Percentiles rank a stretch among this genome's conserved stretches.
Evolutionary conservation across 2,113 vertebrate species (phyloP).

Genomic region (Vulpes ferrilata): DNA sequence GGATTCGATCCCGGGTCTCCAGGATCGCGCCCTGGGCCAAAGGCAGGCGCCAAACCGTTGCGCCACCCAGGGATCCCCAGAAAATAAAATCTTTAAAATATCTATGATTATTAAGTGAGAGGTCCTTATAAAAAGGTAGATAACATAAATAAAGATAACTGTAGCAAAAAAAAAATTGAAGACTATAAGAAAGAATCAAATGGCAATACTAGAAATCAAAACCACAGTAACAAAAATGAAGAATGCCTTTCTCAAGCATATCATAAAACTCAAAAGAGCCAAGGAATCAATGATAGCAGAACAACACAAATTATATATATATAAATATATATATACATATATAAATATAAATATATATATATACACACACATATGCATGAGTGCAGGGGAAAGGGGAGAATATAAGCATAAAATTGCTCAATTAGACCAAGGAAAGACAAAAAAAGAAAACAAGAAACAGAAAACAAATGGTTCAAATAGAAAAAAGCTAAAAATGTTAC

Average conservation of each 20-base stretch:
- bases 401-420: neutral
- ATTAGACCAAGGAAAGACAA: neutral
- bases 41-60: too few relatives aligned
- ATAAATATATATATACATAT: neutral
- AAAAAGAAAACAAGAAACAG: neutral
- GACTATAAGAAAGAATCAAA: neutral
- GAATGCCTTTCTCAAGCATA: neutral
- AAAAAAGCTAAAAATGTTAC: neutral
- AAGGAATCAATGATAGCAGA: neutral
- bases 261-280: neutral
- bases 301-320: neutral
- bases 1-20: too few relatives aligned
- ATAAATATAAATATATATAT: too few relatives aligned
- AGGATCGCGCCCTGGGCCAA: too few relatives aligned
- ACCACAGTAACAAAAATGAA: neutral
- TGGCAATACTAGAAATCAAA: neutral
- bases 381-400: neutral
- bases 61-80: too few relatives aligned
- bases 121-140: neutral
- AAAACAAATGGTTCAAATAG: neutral
- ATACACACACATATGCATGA: neutral
- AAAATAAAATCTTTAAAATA: neutral
- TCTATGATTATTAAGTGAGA: neutral
- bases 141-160: neutral
- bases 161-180: neutral